Conservation (phyloP, 2,797 vertebrate genomes). For the Scolopax bukidnonensis region DNA sequence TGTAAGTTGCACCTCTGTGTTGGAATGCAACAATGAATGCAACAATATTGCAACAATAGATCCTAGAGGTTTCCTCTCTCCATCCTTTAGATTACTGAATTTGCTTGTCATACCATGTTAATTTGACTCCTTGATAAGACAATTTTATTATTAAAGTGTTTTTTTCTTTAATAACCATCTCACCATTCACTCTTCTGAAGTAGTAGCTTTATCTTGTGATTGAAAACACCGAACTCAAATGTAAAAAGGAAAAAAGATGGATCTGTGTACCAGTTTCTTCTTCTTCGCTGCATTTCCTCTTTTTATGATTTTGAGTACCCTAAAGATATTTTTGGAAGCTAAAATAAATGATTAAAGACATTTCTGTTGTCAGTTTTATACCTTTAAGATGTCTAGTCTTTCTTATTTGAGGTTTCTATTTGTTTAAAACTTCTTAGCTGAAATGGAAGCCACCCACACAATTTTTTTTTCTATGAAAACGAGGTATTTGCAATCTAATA, state of each 20-base stretch:
- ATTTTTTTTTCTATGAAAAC: conserved; percentile 12
- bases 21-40: background rate
- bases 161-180: background rate
- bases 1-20: background rate
- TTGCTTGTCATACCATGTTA: background rate
- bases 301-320: conserved; percentile 6
- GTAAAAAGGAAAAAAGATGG: background rate
- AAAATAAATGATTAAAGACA: conserved; percentile 25
- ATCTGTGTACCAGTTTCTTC: background rate
- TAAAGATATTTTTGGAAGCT: conserved; percentile 5
- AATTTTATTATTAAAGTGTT: background rate
- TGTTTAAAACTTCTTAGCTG: conserved; percentile 27
- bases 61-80: background rate
- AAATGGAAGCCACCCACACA: conserved; percentile 27
- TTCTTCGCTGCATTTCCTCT: background rate
- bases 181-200: background rate
- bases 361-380: conserved; percentile 13
- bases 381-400: background rate
- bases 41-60: background rate
- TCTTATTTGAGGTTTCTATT: conserved; percentile 7
- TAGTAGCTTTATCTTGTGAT: background rate
- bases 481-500: conserved; percentile 19
- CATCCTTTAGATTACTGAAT: background rate
- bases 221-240: background rate
- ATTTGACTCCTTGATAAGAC: background rate